Percentiles rank a stretch among this genome's conserved stretches.
Conservation (phyloP, 1,140 invertebrate species). For the Steinernema feltiae region DNA sequence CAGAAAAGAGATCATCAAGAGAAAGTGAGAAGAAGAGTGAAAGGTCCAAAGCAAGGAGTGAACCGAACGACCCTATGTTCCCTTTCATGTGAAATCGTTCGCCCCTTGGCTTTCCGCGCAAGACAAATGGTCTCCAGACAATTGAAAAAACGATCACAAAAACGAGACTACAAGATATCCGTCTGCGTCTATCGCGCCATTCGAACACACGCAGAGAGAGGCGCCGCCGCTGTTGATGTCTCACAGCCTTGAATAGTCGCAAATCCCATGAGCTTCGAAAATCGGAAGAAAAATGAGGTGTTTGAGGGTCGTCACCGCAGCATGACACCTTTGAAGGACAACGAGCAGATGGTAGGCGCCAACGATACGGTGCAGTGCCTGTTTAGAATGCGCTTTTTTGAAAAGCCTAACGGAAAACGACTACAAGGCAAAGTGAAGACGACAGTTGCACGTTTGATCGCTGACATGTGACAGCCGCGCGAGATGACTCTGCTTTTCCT, state of each 20-base stretch:
- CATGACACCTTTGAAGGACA: not conserved
- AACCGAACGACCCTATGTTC: not conserved
- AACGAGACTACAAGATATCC: not conserved
- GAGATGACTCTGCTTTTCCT: not conserved
- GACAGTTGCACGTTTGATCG: not conserved
- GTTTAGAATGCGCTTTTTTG: no score
- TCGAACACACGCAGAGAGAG: not conserved
- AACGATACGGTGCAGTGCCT: no score
- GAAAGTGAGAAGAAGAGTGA: no score
- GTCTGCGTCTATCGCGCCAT: not conserved
- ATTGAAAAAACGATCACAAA: not conserved
- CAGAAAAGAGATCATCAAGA: no score
- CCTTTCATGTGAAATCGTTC: not conserved
- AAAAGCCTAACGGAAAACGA: not conserved
- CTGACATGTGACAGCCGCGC: conserved; percentile 9
- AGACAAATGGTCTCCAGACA: not conserved
- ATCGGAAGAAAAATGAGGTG: conserved; percentile 1
- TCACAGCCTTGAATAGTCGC: not conserved
- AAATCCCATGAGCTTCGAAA: not conserved
- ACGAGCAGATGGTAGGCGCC: not conserved
- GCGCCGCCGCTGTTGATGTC: not conserved
- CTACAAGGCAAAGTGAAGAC: not conserved
- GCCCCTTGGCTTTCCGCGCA: not conserved
- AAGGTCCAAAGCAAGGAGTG: not conserved
- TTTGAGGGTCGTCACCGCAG: not conserved